phyloP scores from a whole-genome alignment of 2,888 invertebrate species.

The Smittia aterrima region DNA sequence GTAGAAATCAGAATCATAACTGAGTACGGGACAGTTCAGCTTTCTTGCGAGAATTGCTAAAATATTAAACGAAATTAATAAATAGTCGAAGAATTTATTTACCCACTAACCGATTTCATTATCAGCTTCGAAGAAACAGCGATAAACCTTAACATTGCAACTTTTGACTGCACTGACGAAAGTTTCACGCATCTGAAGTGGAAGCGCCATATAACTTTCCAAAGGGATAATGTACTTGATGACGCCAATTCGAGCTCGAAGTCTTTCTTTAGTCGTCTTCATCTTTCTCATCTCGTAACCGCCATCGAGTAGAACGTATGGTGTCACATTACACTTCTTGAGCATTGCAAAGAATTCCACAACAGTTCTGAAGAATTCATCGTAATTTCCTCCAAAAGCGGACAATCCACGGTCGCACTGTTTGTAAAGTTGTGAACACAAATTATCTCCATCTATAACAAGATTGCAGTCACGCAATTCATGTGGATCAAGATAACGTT shows the following conservation, averaged over 20 bases:
- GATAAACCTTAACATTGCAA: slow-evolving; percentile 64
- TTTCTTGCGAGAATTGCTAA: slow-evolving; percentile 68
- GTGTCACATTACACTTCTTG: slow-evolving; percentile 66
- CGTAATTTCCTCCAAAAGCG: slow-evolving; percentile 82
- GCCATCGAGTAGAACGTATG: slow-evolving; percentile 79
- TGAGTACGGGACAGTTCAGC: slow-evolving; percentile 80
- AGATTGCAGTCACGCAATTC: slow-evolving; percentile 67
- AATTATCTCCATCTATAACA: slow-evolving; percentile 77
- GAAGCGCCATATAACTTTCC: slow-evolving; percentile 65
- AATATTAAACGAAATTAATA: background rate
- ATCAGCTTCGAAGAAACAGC: slow-evolving; percentile 88
- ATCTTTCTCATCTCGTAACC: slow-evolving; percentile 71
- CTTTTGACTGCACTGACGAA: slow-evolving; percentile 69
- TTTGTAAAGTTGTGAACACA: slow-evolving; percentile 69
- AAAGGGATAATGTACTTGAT: slow-evolving; percentile 60
- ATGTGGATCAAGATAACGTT: slow-evolving; percentile 62
- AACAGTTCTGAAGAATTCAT: slow-evolving; percentile 62
- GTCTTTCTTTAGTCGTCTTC: slow-evolving; percentile 61
- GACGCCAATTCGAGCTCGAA: slow-evolving; percentile 60
- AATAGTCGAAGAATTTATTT: background rate
- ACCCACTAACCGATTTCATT: slow-evolving; percentile 64
- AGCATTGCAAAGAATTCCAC: slow-evolving; percentile 68
- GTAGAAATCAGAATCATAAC: slow-evolving; percentile 93
- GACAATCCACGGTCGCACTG: slow-evolving; percentile 62
- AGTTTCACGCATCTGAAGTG: slow-evolving; percentile 69